Base-by-base conservation (phyloP, 64 coral and sea anemone species). In the Pocillopora verrucosa region DNA sequence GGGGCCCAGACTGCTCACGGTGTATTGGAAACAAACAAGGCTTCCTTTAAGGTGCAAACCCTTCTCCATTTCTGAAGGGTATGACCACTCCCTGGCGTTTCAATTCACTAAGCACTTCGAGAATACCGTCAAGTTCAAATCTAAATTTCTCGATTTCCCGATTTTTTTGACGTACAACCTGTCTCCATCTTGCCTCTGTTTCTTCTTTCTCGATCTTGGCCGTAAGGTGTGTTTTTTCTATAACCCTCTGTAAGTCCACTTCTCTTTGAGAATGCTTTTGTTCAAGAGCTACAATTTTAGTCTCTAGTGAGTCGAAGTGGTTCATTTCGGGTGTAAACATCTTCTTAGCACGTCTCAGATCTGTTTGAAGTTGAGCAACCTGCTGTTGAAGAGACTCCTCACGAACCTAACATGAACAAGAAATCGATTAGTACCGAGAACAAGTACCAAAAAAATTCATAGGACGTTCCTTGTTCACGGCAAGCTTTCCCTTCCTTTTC, bases 101-200 rank as follows among this genome's bases (percentile, higher is more conserved):
- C 16, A 99, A 79, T 57, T 99, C 97, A 68, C 86, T 95, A 22
- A 99, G 87, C 20, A 92, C 91, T 61, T 95, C 94, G 34, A 99
- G 79, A 68, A 99, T 99, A 14, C 65, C 86, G 41, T 95, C 91
- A 19, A 99, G 93, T 73, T 99, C 97, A 83, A 58, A 82, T 5
- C 97, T 91, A 93, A 99, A 99, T 30, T 80, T 77, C 76, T 99
- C 97, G 58, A 95, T 95, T 78, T 99, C 97, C 87, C 92, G 89
- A 86, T 95, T 99, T 63, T 99, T 99, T 70, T 93, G 92, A 45
- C 89, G 76, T 1, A 99, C 45, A 26, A 90, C 83, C 35, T 90
- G 59, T 35, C 90, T 76, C 91, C 91, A 95, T 87, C 88, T 95
- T 57, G 91, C 86, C 19, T 93, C 88, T 3, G 84, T 89, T 65